Conservation (phyloP, 2,113 vertebrate species). For the Illadopsis cleaveri region DNA sequence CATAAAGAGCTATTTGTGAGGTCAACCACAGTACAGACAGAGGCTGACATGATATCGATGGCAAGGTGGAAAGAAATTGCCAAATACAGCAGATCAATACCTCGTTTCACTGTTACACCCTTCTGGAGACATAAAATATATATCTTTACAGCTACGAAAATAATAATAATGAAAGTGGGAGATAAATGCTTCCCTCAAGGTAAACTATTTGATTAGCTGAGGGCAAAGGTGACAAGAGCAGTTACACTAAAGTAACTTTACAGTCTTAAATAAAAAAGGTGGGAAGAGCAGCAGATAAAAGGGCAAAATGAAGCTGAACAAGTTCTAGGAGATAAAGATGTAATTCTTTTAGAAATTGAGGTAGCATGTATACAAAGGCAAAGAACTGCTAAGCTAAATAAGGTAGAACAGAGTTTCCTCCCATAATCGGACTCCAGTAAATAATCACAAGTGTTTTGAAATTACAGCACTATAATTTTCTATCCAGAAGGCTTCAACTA, state of each 20-base stretch:
- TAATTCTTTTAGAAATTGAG: neutral
- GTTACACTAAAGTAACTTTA: slow-evolving; percentile 81
- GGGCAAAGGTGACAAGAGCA: slow-evolving; percentile 90
- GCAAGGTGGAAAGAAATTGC: slow-evolving; percentile 95
- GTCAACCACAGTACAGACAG: slow-evolving; percentile 92
- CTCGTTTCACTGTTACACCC: slow-evolving; percentile 94
- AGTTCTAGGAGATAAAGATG: neutral
- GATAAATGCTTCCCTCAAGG: slow-evolving; percentile 96
- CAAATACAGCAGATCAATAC: slow-evolving; percentile 98
- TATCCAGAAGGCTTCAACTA: neutral
- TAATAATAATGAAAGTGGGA: slow-evolving; percentile 89
- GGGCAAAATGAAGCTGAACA: slow-evolving; percentile 58
- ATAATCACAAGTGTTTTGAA: neutral
- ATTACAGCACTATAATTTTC: neutral
- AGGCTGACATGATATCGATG: slow-evolving; percentile 96
- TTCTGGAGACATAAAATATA: slow-evolving; percentile 92
- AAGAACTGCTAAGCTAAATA: neutral
- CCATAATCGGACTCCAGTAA: neutral
- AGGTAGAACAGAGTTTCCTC: neutral
- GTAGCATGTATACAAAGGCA: neutral
- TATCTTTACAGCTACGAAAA: slow-evolving; percentile 92
- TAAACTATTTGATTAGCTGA: slow-evolving; percentile 97
- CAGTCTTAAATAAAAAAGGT: slow-evolving; percentile 81
- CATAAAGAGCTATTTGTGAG: slow-evolving; percentile 90
- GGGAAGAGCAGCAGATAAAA: slow-evolving; percentile 70